These are phyloP conservation scores for Clepsis dumicolana DNA, from an alignment of 2,888 invertebrate species.

Conservation along the genomic window DNA sequence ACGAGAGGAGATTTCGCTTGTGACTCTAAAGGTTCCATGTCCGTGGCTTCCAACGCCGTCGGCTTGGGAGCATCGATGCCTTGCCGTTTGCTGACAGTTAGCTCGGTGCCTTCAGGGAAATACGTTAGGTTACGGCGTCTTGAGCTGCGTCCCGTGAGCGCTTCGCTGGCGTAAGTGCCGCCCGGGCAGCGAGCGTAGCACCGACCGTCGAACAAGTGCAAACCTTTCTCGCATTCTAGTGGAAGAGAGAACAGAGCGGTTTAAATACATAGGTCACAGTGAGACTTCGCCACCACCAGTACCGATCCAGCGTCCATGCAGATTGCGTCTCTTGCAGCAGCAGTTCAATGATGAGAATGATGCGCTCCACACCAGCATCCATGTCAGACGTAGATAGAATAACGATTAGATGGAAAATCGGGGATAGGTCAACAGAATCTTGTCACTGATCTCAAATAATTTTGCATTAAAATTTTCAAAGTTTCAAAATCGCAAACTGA, in stretches of 20 bases:
- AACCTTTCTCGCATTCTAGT: conserved; percentile 89
- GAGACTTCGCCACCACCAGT: conserved; percentile 76
- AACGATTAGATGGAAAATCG: conserved; percentile 55
- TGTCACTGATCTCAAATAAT: conserved; percentile 85
- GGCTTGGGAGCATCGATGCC: conserved; percentile 52
- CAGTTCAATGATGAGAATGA: conserved; percentile 69
- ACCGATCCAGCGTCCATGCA: conserved; percentile 82
- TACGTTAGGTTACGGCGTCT: conserved; percentile 76
- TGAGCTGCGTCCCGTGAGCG: conserved; percentile 69
- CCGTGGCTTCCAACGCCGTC: conserved; percentile 68
- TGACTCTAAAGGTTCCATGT: conserved; percentile 64
- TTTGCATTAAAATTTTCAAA: conserved; percentile 56
- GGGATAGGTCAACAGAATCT: conserved; percentile 72
- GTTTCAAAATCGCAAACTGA: conserved; percentile 17
- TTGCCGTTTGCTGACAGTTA: conserved; percentile 66
- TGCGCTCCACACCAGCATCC: conserved; percentile 67
- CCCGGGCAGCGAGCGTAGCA: conserved; percentile 87
- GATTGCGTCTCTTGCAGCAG: conserved; percentile 67
- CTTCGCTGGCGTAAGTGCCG: conserved; percentile 78
- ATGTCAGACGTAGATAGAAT: conserved; percentile 59
- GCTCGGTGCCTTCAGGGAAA: conserved; percentile 58
- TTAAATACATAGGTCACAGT: conserved; percentile 67
- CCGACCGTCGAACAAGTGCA: conserved; percentile 86
- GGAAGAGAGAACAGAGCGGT: conserved; percentile 77
- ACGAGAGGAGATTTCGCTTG: conserved; percentile 66